Conservation (phyloP, 2,797 vertebrate genomes). For the Sebastolobus altivelis region DNA sequence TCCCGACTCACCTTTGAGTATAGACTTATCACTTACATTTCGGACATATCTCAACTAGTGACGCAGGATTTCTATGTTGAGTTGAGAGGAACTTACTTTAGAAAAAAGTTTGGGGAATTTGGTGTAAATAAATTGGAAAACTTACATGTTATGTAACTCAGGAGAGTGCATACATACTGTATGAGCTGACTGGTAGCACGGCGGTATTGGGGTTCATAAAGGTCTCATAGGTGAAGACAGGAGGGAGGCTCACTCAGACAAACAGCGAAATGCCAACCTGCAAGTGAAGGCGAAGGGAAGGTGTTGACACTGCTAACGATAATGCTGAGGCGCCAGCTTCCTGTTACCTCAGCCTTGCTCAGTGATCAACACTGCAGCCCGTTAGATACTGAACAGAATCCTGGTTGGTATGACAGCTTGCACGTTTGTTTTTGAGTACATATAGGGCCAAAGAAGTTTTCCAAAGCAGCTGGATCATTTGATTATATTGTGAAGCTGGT, state of each 20-base stretch:
- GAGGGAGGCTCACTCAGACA: constrained; percentile 28
- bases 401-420: neutral
- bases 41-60: constrained; percentile 2
- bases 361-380: constrained; percentile 31
- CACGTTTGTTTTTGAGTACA: neutral
- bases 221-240: constrained; percentile 32
- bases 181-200: constrained; percentile 16
- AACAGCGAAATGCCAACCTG: constrained; percentile 53
- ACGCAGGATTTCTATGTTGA: neutral
- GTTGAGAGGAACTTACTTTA: neutral
- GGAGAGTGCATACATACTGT: neutral
- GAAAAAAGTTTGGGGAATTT: neutral
- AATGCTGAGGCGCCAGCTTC: constrained; percentile 22
- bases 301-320: constrained; percentile 48
- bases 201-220: constrained; percentile 20
- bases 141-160: constrained; percentile 15
- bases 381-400: constrained; percentile 4
- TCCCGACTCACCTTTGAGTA: constrained; percentile 34
- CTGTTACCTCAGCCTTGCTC: constrained; percentile 12
- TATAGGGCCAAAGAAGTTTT: neutral
- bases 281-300: constrained; percentile 25
- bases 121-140: constrained; percentile 10
- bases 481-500: neutral
- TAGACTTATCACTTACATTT: constrained; percentile 35
- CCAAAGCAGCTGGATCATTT: neutral